A percentile compares a stretch with the other conserved stretches of the same genome.
These are phyloP conservation scores for Sebastes minor DNA, from an alignment of 2,797 vertebrate species.

Conservation along the genomic window DNA sequence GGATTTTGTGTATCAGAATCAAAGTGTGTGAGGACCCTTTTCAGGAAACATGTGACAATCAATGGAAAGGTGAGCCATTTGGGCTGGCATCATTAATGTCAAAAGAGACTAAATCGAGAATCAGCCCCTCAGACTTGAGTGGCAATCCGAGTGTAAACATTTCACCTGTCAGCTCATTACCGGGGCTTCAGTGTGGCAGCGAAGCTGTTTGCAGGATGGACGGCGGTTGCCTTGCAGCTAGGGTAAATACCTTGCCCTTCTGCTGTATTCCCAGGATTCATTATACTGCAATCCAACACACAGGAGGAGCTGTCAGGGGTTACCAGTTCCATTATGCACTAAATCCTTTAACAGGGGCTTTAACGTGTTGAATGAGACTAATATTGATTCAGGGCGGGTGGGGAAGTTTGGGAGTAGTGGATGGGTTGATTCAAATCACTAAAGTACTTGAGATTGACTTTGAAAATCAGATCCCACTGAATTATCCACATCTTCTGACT, in stretches of 20 bases:
- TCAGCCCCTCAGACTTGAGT: conserved; percentile 68
- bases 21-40: conserved; percentile 19
- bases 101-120: conserved; percentile 48
- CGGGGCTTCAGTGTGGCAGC: conserved; percentile 64
- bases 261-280: conserved; percentile 75
- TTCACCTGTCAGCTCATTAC: conserved; percentile 83
- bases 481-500: conserved; percentile 15
- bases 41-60: conserved; percentile 43
- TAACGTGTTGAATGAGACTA: conserved; percentile 77
- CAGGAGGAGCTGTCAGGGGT: conserved; percentile 73
- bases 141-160: conserved; percentile 75
- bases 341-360: conserved; percentile 77
- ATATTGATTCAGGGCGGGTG: conserved; percentile 75
- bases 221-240: conserved; percentile 63
- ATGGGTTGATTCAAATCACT: conserved; percentile 56
- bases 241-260: conserved; percentile 79
- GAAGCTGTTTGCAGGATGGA: conserved; percentile 67
- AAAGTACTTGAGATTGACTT: conserved; percentile 34
- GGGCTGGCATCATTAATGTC: conserved; percentile 68
- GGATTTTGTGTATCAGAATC: background rate
- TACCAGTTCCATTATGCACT: conserved; percentile 69
- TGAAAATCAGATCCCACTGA: conserved; percentile 32
- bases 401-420: conserved; percentile 37
- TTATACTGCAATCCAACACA: conserved; percentile 67
- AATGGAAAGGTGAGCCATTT: conserved; percentile 46